Evolutionary conservation across 2,888 invertebrate species (phyloP).

Genomic region (Ichneumon xanthorius): DNA sequence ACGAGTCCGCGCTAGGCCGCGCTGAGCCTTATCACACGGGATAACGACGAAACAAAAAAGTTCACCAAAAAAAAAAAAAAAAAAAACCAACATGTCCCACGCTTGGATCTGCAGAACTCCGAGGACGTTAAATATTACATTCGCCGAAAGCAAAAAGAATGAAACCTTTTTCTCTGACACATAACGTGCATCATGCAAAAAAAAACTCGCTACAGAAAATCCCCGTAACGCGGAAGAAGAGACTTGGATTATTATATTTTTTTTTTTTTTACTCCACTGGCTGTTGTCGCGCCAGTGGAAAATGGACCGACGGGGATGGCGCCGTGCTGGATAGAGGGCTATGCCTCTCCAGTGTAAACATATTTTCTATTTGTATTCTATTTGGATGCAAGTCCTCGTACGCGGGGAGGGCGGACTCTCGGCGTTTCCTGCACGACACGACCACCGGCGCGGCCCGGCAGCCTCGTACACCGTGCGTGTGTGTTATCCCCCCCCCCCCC

Average conservation of each 20-base stretch:
- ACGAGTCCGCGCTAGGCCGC: neutral
- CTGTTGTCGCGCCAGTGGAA: conserved; percentile 51
- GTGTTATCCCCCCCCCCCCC: neutral
- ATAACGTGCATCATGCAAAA: neutral
- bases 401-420: conserved; percentile 39
- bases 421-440: conserved; percentile 30
- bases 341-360: conserved; percentile 76
- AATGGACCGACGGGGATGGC: conserved; percentile 52
- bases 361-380: conserved; percentile 82
- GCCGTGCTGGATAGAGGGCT: conserved; percentile 9
- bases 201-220: neutral
- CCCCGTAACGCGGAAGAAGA: neutral
- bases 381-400: conserved; percentile 74
- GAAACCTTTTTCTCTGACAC: neutral
- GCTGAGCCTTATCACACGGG: neutral
- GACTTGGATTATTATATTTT: neutral
- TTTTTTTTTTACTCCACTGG: neutral
- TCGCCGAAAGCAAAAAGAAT: neutral
- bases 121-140: neutral
- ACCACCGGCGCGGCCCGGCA: conserved; percentile 19
- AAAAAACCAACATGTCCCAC: neutral
- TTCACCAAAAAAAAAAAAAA: neutral
- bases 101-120: neutral
- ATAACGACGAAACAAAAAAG: neutral
- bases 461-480: conserved; percentile 1